Conservation (phyloP, 2,888 invertebrate species). For the Drosophila flavopinicola region DNA sequence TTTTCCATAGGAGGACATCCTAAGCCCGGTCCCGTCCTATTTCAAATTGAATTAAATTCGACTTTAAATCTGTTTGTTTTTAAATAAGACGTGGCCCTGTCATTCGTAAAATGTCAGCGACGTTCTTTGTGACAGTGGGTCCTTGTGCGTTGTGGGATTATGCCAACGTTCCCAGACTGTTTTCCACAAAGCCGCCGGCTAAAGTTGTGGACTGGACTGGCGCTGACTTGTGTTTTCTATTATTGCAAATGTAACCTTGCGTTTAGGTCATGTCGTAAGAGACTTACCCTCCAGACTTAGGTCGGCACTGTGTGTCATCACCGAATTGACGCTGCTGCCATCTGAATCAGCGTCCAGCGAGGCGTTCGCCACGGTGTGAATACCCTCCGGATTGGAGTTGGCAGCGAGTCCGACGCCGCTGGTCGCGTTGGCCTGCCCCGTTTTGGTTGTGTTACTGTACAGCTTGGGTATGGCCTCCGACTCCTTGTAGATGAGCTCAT, state of each 20-base stretch:
- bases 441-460: conserved; percentile 82
- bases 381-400: conserved; percentile 51
- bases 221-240: conserved; percentile 22
- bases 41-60: conserved; percentile 43
- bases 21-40: not conserved
- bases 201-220: conserved; percentile 81
- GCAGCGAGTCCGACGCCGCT: conserved; percentile 28
- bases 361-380: conserved; percentile 60
- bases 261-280: conserved; percentile 7
- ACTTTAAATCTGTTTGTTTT: conserved; percentile 47
- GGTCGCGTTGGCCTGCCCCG: conserved; percentile 57
- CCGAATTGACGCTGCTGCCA: conserved; percentile 79
- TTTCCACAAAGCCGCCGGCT: conserved; percentile 9
- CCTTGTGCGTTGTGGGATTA: conserved; percentile 41
- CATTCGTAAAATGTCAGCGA: conserved; percentile 43
- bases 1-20: conserved; percentile 25
- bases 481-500: conserved; percentile 86
- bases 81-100: conserved; percentile 48
- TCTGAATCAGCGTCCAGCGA: conserved; percentile 72
- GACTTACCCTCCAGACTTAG: conserved; percentile 82
- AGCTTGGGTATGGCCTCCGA: conserved; percentile 86
- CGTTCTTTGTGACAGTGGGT: conserved; percentile 13
- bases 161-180: conserved; percentile 7
- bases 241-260: conserved; percentile 16
- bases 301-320: conserved; percentile 83